These are phyloP conservation scores for Gadopsis marmoratus DNA, from an alignment of 2,797 vertebrate species.

Conservation along the genomic window DNA sequence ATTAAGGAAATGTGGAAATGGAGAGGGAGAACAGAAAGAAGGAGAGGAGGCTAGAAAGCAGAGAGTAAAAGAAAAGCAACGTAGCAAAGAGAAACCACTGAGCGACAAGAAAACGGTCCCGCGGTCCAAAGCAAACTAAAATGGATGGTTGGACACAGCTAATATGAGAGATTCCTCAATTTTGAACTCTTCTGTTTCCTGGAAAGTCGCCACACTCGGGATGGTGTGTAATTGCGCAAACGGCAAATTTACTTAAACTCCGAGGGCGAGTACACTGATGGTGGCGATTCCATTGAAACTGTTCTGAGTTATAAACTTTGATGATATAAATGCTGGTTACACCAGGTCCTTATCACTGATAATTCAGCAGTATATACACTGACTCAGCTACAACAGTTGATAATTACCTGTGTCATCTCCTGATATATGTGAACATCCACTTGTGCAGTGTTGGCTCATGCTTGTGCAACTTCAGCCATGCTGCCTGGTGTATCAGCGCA, in stretches of 20 bases:
- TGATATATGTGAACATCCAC: not conserved
- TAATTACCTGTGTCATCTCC: not conserved
- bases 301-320: not conserved
- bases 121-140: slow-evolving; percentile 44
- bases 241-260: not conserved
- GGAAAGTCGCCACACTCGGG: not conserved
- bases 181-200: not conserved
- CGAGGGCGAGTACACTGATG: not conserved
- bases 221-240: not conserved
- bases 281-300: not conserved
- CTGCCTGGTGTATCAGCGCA: not conserved
- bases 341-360: not conserved
- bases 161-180: not conserved
- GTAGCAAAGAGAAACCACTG: not conserved
- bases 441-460: not conserved
- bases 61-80: not conserved
- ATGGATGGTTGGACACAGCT: slow-evolving; percentile 10
- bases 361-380: not conserved
- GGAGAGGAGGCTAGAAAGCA: not conserved
- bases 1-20: not conserved
- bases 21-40: not conserved
- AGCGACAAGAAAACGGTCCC: slow-evolving; percentile 11
- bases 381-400: not conserved
- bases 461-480: slow-evolving; percentile 1
- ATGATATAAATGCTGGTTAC: not conserved